phyloP scores from a whole-genome alignment of 2,113 vertebrate genomes.

The Tursiops truncatus region DNA sequence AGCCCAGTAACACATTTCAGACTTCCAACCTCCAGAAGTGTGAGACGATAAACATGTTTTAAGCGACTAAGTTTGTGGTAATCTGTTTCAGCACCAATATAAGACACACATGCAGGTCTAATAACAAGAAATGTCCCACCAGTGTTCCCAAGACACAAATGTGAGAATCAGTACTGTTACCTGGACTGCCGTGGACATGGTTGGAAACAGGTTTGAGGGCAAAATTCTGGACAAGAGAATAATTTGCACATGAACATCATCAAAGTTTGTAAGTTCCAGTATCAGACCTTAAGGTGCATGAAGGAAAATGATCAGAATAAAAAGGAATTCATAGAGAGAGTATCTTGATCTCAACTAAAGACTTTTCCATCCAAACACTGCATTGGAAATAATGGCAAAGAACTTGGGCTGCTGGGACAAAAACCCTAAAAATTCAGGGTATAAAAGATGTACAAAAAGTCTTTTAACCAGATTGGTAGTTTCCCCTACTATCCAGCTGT shows the following conservation, averaged over 20 bases:
- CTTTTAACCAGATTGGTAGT: not conserved
- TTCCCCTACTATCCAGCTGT: not conserved
- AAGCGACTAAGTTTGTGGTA: not conserved
- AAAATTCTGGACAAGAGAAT: not conserved
- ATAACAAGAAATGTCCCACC: not conserved
- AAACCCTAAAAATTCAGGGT: not conserved
- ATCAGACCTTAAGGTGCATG: not conserved
- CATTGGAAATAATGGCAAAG: constrained; percentile 25
- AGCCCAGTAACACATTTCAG: not conserved
- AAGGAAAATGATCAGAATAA: not conserved
- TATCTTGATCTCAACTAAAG: not conserved
- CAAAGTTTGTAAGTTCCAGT: not conserved
- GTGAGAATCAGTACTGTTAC: not conserved
- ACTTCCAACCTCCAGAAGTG: not conserved
- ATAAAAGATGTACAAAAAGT: not conserved
- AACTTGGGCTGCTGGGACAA: not conserved
- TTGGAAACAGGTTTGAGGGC: not conserved
- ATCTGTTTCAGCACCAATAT: not conserved
- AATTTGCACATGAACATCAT: not conserved
- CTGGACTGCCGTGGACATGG: not conserved
- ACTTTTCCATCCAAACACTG: not conserved
- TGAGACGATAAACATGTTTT: not conserved
- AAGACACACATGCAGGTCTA: not conserved
- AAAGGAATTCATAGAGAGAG: not conserved
- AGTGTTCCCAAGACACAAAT: not conserved